Evolutionary conservation across 2,797 vertebrate species (phyloP).

Genomic region (Lemur catta): DNA sequence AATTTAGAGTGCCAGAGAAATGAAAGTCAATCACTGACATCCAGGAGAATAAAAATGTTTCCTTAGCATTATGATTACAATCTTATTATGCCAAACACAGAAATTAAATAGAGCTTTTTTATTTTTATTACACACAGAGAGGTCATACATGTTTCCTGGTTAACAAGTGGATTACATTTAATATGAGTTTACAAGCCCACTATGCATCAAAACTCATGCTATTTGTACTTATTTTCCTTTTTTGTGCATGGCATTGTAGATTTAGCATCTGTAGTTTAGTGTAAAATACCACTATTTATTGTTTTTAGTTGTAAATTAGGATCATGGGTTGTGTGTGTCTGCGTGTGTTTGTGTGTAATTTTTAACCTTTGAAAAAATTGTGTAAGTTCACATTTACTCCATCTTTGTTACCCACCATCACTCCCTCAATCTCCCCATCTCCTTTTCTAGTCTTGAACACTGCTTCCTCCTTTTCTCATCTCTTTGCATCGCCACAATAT

Average conservation of each 20-base stretch:
- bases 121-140: constrained; percentile 44
- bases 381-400: background rate
- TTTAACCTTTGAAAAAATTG: constrained; percentile 4
- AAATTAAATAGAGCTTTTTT: constrained; percentile 36
- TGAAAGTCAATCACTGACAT: constrained; percentile 33
- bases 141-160: constrained; percentile 21
- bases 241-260: background rate
- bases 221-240: background rate
- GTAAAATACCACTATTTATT: background rate
- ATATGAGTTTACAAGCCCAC: background rate
- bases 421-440: background rate
- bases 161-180: background rate
- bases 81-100: constrained; percentile 4
- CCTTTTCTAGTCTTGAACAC: background rate
- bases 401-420: background rate
- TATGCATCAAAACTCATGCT: background rate
- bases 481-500: background rate
- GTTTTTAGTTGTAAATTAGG: background rate
- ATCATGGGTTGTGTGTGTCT: background rate
- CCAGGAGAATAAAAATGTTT: constrained; percentile 57
- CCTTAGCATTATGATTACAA: constrained; percentile 17
- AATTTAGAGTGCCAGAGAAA: constrained; percentile 16
- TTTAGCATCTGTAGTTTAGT: background rate
- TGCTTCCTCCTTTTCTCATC: background rate
- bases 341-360: background rate